A percentile compares a stretch with the other conserved stretches of the same genome.
Conservation (phyloP, 2,113 vertebrate species). For the Sorex fumeus region DNA sequence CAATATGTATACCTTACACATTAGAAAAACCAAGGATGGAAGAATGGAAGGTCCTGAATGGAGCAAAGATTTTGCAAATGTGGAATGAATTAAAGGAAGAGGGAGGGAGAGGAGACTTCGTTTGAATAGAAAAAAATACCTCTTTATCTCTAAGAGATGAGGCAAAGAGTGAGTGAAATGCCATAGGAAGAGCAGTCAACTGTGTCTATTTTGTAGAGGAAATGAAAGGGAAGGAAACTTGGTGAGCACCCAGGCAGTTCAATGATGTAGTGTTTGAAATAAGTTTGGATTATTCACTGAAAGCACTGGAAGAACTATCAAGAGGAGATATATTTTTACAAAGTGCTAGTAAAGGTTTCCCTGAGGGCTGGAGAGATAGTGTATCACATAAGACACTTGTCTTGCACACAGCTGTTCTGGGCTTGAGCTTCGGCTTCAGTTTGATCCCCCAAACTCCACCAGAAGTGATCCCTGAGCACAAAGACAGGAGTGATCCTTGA, state of each 20-base stretch:
- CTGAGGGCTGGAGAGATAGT: too few relatives aligned
- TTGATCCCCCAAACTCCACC: too few relatives aligned
- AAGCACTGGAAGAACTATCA: background rate
- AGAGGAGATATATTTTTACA: background rate
- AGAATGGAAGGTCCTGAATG: background rate
- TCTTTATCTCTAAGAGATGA: background rate
- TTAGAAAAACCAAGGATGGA: background rate
- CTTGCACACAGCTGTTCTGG: too few relatives aligned
- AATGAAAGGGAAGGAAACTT: background rate
- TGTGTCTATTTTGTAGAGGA: slow-evolving; percentile 2
- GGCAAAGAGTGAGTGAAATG: background rate
- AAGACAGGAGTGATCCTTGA: too few relatives aligned
- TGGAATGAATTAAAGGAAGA: background rate
- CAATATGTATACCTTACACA: too few relatives aligned
- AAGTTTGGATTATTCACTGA: background rate
- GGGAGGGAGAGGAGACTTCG: background rate
- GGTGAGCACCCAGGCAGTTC: background rate
- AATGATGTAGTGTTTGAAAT: slow-evolving; percentile 10
- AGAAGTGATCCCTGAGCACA: too few relatives aligned
- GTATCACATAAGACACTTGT: too few relatives aligned
- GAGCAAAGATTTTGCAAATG: background rate
- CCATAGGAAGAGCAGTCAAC: background rate
- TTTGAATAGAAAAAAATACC: slow-evolving; percentile 3
- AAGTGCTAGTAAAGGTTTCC: background rate
- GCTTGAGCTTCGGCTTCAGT: too few relatives aligned